These are phyloP conservation scores for Rousettus leschenaultii DNA, from an alignment of 2,113 vertebrate species.

Conservation along the genomic window DNA sequence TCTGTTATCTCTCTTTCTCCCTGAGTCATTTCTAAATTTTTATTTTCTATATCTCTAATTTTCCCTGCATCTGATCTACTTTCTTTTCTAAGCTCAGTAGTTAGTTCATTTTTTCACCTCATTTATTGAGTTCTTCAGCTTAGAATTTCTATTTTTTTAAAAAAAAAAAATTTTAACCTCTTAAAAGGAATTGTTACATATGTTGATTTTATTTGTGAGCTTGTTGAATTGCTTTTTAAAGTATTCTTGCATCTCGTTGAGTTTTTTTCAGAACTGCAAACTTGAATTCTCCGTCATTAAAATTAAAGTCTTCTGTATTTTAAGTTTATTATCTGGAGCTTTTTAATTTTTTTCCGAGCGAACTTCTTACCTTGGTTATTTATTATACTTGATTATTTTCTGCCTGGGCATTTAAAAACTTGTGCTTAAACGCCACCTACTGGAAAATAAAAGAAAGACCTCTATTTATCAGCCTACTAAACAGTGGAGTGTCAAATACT, in stretches of 20 bases:
- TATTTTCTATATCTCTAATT: not conserved
- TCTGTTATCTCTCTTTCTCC: not conserved
- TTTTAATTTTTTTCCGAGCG: not conserved
- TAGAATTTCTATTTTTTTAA: not conserved
- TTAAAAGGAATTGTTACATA: not conserved
- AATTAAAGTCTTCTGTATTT: not conserved
- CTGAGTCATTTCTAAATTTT: not conserved
- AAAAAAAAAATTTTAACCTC: not conserved
- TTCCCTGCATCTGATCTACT: not conserved
- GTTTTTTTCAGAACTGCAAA: not conserved
- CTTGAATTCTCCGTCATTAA: not conserved
- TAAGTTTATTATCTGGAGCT: not conserved
- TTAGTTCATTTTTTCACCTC: no score
- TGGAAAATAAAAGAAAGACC: no score
- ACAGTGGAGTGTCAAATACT: no score
- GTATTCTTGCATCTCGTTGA: no score
- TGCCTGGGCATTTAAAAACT: no score
- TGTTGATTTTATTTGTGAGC: not conserved
- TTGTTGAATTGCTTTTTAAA: not conserved
- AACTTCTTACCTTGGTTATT: not conserved
- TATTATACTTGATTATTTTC: no score
- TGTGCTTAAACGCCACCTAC: no score
- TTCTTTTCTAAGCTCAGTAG: not conserved
- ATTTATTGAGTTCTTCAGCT: no score
- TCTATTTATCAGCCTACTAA: no score